These are phyloP conservation scores for Gyrodactylus salaris DNA, from an alignment of 1,140 invertebrate species.

Conservation along the genomic window DNA sequence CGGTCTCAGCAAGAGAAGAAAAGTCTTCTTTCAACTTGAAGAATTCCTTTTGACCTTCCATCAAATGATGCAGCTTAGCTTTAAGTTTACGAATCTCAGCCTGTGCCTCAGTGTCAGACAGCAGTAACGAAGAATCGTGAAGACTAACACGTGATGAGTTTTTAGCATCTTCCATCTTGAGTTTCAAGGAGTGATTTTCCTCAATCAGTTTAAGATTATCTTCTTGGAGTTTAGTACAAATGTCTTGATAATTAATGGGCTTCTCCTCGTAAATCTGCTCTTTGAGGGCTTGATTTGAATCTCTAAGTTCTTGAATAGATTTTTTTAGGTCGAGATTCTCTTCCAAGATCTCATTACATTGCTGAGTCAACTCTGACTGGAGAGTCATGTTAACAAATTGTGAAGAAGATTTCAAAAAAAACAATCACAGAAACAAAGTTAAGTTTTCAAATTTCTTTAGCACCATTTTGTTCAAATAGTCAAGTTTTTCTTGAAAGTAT, in stretches of 20 bases:
- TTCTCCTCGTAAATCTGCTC: not conserved
- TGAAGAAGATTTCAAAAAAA: not conserved
- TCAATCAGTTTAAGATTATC: not conserved
- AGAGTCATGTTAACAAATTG: not conserved
- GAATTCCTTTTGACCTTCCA: not conserved
- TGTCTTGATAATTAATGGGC: not conserved
- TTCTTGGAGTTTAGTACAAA: not conserved
- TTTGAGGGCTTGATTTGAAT: not conserved
- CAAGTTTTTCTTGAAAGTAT: not conserved
- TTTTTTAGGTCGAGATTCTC: not conserved
- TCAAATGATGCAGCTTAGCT: not conserved
- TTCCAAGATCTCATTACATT: not conserved
- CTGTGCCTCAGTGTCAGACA: not conserved
- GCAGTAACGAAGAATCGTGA: not conserved
- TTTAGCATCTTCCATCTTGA: not conserved
- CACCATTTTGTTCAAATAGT: not conserved
- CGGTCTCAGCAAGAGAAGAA: not conserved
- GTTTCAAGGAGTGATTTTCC: not conserved
- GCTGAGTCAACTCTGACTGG: not conserved
- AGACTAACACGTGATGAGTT: not conserved
- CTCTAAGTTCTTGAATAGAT: not conserved
- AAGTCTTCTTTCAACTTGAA: not conserved
- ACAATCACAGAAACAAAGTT: not conserved
- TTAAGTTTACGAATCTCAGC: not conserved
- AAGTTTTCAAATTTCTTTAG: not conserved